Evolutionary conservation across 2,888 invertebrate genomes (phyloP).

Genomic region (Matsumyia berberina): DNA sequence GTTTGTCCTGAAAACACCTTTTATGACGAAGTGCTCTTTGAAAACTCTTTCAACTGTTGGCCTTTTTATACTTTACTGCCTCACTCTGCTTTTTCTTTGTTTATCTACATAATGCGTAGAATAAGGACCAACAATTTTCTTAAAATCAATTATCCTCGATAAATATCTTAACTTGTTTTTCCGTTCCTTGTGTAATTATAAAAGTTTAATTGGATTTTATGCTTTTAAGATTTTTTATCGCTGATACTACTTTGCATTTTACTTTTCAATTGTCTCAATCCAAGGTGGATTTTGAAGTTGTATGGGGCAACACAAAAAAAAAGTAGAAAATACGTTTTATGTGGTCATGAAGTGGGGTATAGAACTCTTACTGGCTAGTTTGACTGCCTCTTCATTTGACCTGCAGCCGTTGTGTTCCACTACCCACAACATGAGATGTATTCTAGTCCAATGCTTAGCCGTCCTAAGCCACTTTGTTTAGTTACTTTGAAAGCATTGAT

Average conservation of each 20-base stretch:
- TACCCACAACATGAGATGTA: too few species aligned
- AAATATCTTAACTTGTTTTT: conserved; percentile 82
- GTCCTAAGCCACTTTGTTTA: too few species aligned
- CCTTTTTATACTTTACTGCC: not conserved
- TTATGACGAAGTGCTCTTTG: not conserved
- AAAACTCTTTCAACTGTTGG: not conserved
- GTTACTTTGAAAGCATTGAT: too few species aligned
- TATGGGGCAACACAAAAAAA: not conserved
- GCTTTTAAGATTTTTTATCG: conserved; percentile 12
- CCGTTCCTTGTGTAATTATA: conserved; percentile 84
- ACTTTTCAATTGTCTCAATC: conserved; percentile 31
- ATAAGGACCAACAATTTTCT: too few species aligned
- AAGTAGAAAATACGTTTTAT: too few species aligned
- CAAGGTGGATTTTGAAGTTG: not conserved
- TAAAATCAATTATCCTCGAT: conserved; percentile 82
- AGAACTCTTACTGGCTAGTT: too few species aligned
- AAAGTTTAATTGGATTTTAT: conserved; percentile 84
- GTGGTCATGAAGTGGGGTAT: too few species aligned
- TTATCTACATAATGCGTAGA: too few species aligned
- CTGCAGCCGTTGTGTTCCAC: too few species aligned
- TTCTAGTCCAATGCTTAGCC: too few species aligned
- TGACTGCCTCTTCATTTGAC: too few species aligned
- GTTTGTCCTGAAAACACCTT: conserved; percentile 1
- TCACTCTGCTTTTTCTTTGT: not conserved
- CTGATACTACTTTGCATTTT: conserved; percentile 2